Base-by-base conservation (phyloP, 1,140 invertebrate genomes). In the Ceratitis capitata region DNA sequence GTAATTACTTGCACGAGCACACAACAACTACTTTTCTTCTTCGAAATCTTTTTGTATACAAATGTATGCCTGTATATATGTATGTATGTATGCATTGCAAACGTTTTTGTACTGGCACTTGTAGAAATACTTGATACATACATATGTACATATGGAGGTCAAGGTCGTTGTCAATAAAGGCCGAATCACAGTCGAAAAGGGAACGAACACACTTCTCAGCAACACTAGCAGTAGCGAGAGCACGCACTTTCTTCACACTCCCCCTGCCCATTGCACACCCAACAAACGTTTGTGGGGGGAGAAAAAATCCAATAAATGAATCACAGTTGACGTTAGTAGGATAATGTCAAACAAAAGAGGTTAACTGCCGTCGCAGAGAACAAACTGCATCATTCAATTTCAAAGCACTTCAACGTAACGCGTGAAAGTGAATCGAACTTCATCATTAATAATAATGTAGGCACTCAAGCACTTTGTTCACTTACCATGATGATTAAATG, bases 401-500 rank as follows among this genome's bases (percentile, higher is more conserved):
- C n/a, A 19, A 19, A 16, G 4, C 51, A 5, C 51, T 53, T 53
- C 51, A 53, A 53, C 14, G n/a, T n/a, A n/a, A n/a, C n/a, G n/a
- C n/a, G n/a, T n/a, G n/a, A n/a, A n/a, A n/a, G n/a, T n/a, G n/a
- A n/a, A n/a, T n/a, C n/a, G n/a, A n/a, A n/a, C n/a, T n/a, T n/a
- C n/a, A n/a, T n/a, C n/a, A n/a, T n/a, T n/a, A n/a, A n/a, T n/a
- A n/a, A n/a, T n/a, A n/a, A n/a, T n/a, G n/a, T n/a, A n/a, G n/a
- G n/a, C n/a, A n/a, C n/a, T n/a, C n/a, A 26, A 64, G 5, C 35
- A 78, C 69, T 78, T 14, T 5, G 16, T 78, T 78, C 69, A 86
- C 85, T 86, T 64, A 86, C 85, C 85, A 86, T 86, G 83, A 86
- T 86, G 35, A 86, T 84, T 39, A 86, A 74, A 61, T 56, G 83